These are phyloP conservation scores for Albula glossodonta DNA, from an alignment of 2,113 vertebrate genomes.

Conservation along the genomic window DNA sequence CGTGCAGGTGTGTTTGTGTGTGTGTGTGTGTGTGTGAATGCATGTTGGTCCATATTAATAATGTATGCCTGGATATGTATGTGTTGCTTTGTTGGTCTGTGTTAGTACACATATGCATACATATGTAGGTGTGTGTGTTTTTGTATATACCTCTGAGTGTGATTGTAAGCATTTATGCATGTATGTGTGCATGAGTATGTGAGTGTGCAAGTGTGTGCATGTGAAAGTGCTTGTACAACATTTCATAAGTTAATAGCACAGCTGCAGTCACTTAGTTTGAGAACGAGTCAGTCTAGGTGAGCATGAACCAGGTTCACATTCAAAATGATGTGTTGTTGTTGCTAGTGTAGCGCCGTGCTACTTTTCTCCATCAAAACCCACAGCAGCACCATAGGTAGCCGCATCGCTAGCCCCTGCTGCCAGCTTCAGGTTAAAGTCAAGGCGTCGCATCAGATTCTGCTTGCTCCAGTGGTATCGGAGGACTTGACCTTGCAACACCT, in stretches of 20 bases:
- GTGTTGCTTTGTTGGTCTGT: too few species aligned
- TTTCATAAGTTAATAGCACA: too few species aligned
- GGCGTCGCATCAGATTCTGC: constrained; percentile 32
- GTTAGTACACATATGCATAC: background rate
- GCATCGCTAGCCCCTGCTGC: background rate
- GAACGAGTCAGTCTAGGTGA: background rate
- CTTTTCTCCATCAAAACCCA: background rate
- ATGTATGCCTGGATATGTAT: background rate
- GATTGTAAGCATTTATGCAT: too few species aligned
- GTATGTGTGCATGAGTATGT: background rate
- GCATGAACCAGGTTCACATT: background rate
- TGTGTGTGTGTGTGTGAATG: too few species aligned
- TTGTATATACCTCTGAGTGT: background rate
- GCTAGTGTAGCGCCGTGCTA: background rate
- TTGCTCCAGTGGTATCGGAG: constrained; percentile 39
- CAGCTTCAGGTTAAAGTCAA: constrained; percentile 13
- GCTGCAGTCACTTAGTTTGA: background rate
- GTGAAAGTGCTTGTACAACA: too few species aligned
- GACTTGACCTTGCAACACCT: constrained; percentile 35
- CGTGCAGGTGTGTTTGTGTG: background rate
- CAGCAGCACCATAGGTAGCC: background rate
- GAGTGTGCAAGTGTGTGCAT: background rate
- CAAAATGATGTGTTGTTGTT: background rate
- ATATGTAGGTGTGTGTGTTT: background rate
- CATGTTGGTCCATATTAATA: background rate